Conservation (phyloP, 2,888 invertebrate genomes). For the Amblyteles armatorius region DNA sequence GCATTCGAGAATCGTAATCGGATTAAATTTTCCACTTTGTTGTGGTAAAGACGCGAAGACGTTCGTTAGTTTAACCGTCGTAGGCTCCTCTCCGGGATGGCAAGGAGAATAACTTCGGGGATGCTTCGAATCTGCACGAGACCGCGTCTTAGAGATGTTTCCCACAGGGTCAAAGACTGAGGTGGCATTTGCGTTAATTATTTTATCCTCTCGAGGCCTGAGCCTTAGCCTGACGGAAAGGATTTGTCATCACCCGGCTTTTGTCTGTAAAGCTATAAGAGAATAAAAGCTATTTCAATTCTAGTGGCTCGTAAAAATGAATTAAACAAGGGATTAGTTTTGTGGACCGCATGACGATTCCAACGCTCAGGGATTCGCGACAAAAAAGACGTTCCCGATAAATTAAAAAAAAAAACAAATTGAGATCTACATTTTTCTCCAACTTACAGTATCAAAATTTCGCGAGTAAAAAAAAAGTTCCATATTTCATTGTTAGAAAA, state of each 20-base stretch:
- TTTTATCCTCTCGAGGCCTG: constrained; percentile 13
- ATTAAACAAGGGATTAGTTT: too few species aligned
- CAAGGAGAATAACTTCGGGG: constrained; percentile 30
- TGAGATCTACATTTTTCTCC: background rate
- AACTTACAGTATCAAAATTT: background rate
- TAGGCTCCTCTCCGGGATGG: constrained; percentile 52
- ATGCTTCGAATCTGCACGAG: constrained; percentile 21
- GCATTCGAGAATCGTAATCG: constrained; percentile 68
- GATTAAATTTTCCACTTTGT: constrained; percentile 78
- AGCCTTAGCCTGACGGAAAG: background rate
- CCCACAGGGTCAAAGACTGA: constrained; percentile 40
- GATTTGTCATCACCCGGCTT: background rate
- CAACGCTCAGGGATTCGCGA: background rate
- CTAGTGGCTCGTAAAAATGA: background rate
- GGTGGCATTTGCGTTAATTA: constrained; percentile 48
- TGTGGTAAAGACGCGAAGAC: constrained; percentile 78
- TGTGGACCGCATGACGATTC: background rate
- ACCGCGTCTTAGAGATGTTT: constrained; percentile 54
- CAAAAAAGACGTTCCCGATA: background rate
- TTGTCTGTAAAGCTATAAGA: background rate
- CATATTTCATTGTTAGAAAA: background rate
- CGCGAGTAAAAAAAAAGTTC: background rate
- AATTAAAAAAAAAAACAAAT: background rate
- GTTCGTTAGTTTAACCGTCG: constrained; percentile 79
- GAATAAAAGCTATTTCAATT: background rate